Conservation (phyloP, 2,888 invertebrate species). For the Colletes collaris region DNA sequence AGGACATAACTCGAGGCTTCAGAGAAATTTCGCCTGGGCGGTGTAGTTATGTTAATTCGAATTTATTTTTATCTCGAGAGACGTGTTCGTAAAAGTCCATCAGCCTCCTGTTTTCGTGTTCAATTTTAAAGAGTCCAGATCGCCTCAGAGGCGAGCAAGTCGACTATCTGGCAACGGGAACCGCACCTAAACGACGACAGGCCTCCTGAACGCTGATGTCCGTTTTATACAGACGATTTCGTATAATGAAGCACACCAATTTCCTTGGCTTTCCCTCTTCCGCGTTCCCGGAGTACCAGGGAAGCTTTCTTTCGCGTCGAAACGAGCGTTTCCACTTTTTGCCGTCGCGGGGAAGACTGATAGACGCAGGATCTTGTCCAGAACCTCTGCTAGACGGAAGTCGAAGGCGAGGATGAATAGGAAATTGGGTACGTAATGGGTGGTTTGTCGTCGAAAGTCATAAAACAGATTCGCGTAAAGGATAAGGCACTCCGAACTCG, state of each 20-base stretch:
- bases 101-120: constrained; percentile 51
- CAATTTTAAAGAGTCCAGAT: constrained; percentile 62
- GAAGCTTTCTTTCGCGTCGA: neutral
- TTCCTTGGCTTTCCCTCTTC: constrained; percentile 21
- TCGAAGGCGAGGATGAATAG: constrained; percentile 39
- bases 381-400: constrained; percentile 3
- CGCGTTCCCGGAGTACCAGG: constrained; percentile 9
- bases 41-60: constrained; percentile 42
- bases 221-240: constrained; percentile 67
- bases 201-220: constrained; percentile 50
- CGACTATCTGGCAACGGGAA: constrained; percentile 44
- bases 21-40: constrained; percentile 1
- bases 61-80: constrained; percentile 7
- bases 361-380: constrained; percentile 12
- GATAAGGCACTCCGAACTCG: constrained; percentile 31
- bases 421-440: constrained; percentile 38
- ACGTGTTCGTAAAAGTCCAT: constrained; percentile 18
- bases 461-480: constrained; percentile 45
- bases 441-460: constrained; percentile 41
- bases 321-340: constrained; percentile 26
- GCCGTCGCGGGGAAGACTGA: constrained; percentile 6
- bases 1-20: neutral
- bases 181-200: constrained; percentile 27
- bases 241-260: constrained; percentile 58
- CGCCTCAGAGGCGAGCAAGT: constrained; percentile 20